A percentile compares a stretch with the other conserved stretches of the same genome.
Evolutionary conservation across 2,113 vertebrate species (phyloP).

Genomic region (Hucho hucho): DNA sequence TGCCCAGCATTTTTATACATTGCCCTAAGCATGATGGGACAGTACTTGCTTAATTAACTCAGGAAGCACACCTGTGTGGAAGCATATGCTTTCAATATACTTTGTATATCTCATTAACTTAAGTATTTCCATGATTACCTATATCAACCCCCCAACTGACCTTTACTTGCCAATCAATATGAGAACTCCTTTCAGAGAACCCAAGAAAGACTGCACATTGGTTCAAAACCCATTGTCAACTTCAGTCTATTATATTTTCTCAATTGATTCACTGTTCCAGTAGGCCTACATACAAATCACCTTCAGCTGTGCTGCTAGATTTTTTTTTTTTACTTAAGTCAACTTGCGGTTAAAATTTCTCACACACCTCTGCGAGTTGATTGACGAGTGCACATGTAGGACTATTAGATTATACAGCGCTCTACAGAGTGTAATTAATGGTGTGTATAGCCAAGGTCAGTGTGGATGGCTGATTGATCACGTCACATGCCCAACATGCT

Average conservation of each 20-base stretch:
- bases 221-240: not conserved
- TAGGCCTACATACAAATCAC: too few relatives aligned
- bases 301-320: too few relatives aligned
- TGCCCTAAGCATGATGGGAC: too few relatives aligned
- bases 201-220: not conserved
- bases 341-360: not conserved
- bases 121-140: too few relatives aligned
- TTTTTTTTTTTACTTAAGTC: not conserved
- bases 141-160: constrained; percentile 28
- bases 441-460: constrained; percentile 52
- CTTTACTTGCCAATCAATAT: constrained; percentile 59
- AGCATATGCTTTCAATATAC: too few relatives aligned
- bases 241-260: not conserved
- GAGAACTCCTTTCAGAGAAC: constrained; percentile 35
- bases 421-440: constrained; percentile 58
- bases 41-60: too few relatives aligned
- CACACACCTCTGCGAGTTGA: constrained; percentile 21
- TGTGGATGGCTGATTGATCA: constrained; percentile 47
- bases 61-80: too few relatives aligned
- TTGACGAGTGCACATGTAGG: constrained; percentile 28
- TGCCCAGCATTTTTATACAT: too few relatives aligned
- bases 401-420: constrained; percentile 36
- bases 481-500: constrained; percentile 9
- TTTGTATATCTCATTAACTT: too few relatives aligned
- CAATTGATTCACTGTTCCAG: not conserved